A percentile compares a stretch with the other conserved stretches of the same genome.
Evolutionary conservation across 2,113 vertebrate species (phyloP).

Genomic region (Rhadina sibilatrix): DNA sequence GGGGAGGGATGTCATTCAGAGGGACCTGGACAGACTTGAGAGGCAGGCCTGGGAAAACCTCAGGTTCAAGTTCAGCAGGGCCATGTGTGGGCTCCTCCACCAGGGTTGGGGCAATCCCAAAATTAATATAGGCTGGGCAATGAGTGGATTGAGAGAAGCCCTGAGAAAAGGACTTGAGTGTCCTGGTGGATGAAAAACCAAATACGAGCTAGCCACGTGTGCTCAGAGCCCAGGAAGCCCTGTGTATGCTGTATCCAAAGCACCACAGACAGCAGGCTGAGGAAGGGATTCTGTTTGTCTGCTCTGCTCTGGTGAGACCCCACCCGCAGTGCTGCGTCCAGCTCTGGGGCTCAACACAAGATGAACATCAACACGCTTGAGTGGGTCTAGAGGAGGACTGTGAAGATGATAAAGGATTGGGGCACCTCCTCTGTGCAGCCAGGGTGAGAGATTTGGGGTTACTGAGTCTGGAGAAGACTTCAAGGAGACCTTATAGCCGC

Average conservation of each 20-base stretch:
- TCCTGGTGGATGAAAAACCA: neutral
- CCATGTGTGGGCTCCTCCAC: neutral
- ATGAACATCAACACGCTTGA: neutral
- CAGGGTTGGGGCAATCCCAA: neutral
- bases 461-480: neutral
- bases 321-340: neutral
- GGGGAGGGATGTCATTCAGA: neutral
- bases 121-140: accelerated
- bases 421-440: neutral
- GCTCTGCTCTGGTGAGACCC: neutral
- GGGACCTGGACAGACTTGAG: neutral
- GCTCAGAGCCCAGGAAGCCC: neutral
- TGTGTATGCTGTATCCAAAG: neutral
- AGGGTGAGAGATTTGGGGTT: neutral
- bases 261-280: accelerated
- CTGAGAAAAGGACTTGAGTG: neutral
- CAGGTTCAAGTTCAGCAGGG: neutral
- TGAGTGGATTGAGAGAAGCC: neutral
- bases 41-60: neutral
- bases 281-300: neutral
- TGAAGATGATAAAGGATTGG: neutral
- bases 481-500: neutral
- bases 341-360: neutral
- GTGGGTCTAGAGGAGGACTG: neutral
- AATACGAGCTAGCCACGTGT: neutral